These are phyloP conservation scores for Vimba vimba DNA, from an alignment of 2,113 vertebrate genomes.

Conservation along the genomic window DNA sequence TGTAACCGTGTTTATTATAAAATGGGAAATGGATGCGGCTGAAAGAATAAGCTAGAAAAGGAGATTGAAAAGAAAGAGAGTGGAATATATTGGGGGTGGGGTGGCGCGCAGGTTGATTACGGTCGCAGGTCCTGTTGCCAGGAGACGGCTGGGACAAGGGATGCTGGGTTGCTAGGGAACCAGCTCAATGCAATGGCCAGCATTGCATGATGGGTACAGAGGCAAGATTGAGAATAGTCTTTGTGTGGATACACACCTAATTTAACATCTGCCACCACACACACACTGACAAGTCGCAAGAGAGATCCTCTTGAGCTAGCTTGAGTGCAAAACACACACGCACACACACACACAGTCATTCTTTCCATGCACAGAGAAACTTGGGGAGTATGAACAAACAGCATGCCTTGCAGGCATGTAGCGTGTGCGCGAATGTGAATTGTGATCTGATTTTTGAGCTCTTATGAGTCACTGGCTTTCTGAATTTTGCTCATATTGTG, in stretches of 20 bases:
- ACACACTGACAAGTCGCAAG: constrained; percentile 26
- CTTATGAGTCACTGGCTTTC: constrained; percentile 29
- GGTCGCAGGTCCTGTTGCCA: constrained; percentile 81
- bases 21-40: constrained; percentile 33
- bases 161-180: constrained; percentile 81
- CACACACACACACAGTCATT: constrained; percentile 15
- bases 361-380: constrained; percentile 29
- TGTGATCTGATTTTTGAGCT: constrained; percentile 32
- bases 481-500: constrained; percentile 23
- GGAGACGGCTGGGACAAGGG: constrained; percentile 77
- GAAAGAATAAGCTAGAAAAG: constrained; percentile 44
- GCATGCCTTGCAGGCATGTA: neutral
- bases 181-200: constrained; percentile 75
- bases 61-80: constrained; percentile 56
- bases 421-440: constrained; percentile 31
- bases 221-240: constrained; percentile 69
- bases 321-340: constrained; percentile 2
- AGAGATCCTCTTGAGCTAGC: constrained; percentile 22
- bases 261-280: constrained; percentile 18
- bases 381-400: constrained; percentile 13
- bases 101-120: constrained; percentile 76
- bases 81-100: constrained; percentile 58
- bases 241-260: constrained; percentile 60
- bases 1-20: constrained; percentile 60
- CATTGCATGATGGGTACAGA: constrained; percentile 74